Evolutionary conservation across 1,140 invertebrate genomes (phyloP).

Genomic region (Pogonomyrmex californicus): DNA sequence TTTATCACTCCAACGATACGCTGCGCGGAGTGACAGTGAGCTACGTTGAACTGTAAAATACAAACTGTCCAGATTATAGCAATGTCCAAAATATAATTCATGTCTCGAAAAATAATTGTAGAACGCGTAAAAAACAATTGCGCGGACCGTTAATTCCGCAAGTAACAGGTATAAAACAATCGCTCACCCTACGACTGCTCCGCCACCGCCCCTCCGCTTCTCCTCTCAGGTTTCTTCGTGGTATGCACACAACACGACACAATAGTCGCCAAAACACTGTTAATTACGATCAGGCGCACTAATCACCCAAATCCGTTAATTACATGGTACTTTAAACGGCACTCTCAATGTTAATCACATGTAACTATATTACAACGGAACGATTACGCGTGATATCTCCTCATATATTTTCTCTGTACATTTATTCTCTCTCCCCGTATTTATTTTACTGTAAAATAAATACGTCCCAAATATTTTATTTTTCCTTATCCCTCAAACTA

Average conservation of each 20-base stretch:
- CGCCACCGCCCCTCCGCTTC: neutral
- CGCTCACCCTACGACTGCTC: neutral
- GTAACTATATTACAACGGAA: neutral
- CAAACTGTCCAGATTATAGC: neutral
- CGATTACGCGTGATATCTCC: conserved; percentile 10
- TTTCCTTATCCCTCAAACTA: neutral
- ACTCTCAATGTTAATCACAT: conserved; percentile 8
- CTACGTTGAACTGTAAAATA: neutral
- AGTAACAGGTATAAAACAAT: conserved; percentile 12
- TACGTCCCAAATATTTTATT: neutral
- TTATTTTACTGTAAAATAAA: conserved; percentile 7
- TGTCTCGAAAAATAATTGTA: conserved; percentile 1
- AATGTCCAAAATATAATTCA: neutral
- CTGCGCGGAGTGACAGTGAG: neutral
- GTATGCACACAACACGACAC: neutral
- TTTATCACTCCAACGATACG: neutral
- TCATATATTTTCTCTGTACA: neutral
- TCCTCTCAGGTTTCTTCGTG: conserved; percentile 7
- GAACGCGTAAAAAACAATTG: neutral
- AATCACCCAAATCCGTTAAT: conserved; percentile 27
- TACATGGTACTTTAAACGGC: neutral
- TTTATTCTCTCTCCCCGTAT: neutral
- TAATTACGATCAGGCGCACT: conserved; percentile 19
- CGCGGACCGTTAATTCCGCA: neutral
- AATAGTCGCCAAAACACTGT: conserved; percentile 5